phyloP scores from a whole-genome alignment of 1,140 invertebrate genomes.

The Heliothis virescens region DNA sequence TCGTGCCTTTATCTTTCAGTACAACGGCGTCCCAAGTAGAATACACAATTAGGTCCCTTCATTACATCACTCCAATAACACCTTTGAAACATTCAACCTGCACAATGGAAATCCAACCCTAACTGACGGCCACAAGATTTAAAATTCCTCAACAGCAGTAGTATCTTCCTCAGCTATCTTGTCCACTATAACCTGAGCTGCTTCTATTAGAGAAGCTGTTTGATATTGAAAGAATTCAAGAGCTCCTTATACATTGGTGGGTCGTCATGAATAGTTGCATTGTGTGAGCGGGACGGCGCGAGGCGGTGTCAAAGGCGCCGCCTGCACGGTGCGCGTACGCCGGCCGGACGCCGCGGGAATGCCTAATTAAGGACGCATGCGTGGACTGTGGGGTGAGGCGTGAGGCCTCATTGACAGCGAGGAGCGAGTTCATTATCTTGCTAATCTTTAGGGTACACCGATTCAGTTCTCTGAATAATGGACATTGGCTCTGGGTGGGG shows the following conservation, averaged over 20 bases:
- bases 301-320: constrained; percentile 77
- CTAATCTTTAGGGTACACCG: neutral
- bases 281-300: constrained; percentile 77
- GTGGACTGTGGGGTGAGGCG: constrained; percentile 73
- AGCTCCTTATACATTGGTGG: constrained; percentile 60
- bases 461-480: too few relatives aligned
- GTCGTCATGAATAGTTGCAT: constrained; percentile 78
- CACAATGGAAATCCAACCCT: constrained; percentile 44
- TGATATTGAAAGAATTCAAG: constrained; percentile 75
- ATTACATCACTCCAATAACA: constrained; percentile 85
- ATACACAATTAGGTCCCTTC: constrained; percentile 84
- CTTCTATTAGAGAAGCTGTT: constrained; percentile 63
- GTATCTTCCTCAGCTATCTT: constrained; percentile 60
- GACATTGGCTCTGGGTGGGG: too few relatives aligned
- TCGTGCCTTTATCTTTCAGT: constrained; percentile 76
- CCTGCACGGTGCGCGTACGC: constrained; percentile 78
- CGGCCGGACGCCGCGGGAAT: constrained; percentile 81
- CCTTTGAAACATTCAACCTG: constrained; percentile 69
- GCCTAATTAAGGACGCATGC: constrained; percentile 85
- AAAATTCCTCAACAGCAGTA: constrained; percentile 31
- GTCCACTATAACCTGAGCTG: constrained; percentile 64
- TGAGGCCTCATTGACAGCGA: constrained; percentile 56
- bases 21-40: constrained; percentile 72
- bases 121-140: constrained; percentile 51
- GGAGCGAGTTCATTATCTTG: constrained; percentile 20